phyloP scores from a whole-genome alignment of 1,140 invertebrate genomes.

The Lysiphlebus fabarum region DNA sequence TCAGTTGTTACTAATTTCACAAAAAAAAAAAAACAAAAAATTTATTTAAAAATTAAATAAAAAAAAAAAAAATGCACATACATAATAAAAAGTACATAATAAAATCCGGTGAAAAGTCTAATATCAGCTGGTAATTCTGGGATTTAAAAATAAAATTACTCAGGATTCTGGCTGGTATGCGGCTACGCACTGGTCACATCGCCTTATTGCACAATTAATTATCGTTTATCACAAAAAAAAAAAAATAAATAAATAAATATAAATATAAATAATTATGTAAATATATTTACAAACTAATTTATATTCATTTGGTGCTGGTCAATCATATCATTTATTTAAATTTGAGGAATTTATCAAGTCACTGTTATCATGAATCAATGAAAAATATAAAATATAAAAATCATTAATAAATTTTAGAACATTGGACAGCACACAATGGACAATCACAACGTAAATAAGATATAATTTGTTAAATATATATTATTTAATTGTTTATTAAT shows the following conservation, averaged over 20 bases:
- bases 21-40: slow-evolving; percentile 29
- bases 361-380: too few relatives aligned
- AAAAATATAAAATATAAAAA: too few relatives aligned
- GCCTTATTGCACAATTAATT: slow-evolving; percentile 52
- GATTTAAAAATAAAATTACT: slow-evolving; percentile 56
- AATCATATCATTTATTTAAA: slow-evolving; percentile 28
- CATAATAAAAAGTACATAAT: slow-evolving; percentile 29
- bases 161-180: slow-evolving; percentile 84
- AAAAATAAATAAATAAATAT: too few relatives aligned
- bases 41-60: not conserved
- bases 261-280: slow-evolving; percentile 21
- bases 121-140: slow-evolving; percentile 99
- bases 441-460: not conserved
- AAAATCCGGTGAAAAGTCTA: slow-evolving; percentile 65
- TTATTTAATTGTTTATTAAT: not conserved
- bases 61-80: not conserved
- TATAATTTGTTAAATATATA: slow-evolving; percentile 13
- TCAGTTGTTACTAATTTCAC: slow-evolving; percentile 47
- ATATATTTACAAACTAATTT: not conserved
- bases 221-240: slow-evolving; percentile 25
- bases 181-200: slow-evolving; percentile 51
- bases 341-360: slow-evolving; percentile 12
- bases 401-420: too few relatives aligned
- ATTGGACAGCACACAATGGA: slow-evolving; percentile 3
- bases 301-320: slow-evolving; percentile 47